Evolutionary conservation across 2,888 invertebrate genomes (phyloP).

Genomic region (Apotomis turbidana): DNA sequence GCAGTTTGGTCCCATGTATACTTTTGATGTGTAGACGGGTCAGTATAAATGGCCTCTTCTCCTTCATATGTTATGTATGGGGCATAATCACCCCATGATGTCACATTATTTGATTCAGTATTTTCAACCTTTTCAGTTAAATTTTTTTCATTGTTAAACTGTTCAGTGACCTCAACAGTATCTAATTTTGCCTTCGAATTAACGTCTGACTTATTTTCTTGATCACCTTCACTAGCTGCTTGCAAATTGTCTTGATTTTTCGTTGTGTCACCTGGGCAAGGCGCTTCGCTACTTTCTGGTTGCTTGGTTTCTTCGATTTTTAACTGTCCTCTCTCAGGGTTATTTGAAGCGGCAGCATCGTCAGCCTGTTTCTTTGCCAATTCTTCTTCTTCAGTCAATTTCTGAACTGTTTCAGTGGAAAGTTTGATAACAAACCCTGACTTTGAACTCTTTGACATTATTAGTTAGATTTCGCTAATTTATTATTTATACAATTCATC

Average conservation of each 20-base stretch:
- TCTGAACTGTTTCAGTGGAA: constrained; percentile 75
- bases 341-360: constrained; percentile 32
- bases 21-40: constrained; percentile 87
- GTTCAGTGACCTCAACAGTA: constrained; percentile 17
- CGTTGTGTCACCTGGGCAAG: background rate
- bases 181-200: background rate
- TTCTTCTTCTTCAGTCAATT: constrained; percentile 69
- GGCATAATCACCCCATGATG: constrained; percentile 75
- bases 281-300: background rate
- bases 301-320: background rate
- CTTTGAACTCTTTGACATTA: constrained; percentile 56
- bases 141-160: constrained; percentile 5
- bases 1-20: constrained; percentile 85
- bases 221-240: background rate
- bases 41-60: constrained; percentile 88
- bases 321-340: background rate
- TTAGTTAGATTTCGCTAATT: background rate
- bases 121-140: constrained; percentile 25
- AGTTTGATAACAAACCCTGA: constrained; percentile 79
- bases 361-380: constrained; percentile 49
- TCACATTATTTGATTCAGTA: constrained; percentile 31
- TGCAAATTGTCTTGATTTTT: constrained; percentile 1
- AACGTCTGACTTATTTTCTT: background rate
- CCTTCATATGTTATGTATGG: constrained; percentile 88
- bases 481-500: background rate